These are phyloP conservation scores for Agrotis puta DNA, from an alignment of 2,888 invertebrate genomes.

Conservation along the genomic window DNA sequence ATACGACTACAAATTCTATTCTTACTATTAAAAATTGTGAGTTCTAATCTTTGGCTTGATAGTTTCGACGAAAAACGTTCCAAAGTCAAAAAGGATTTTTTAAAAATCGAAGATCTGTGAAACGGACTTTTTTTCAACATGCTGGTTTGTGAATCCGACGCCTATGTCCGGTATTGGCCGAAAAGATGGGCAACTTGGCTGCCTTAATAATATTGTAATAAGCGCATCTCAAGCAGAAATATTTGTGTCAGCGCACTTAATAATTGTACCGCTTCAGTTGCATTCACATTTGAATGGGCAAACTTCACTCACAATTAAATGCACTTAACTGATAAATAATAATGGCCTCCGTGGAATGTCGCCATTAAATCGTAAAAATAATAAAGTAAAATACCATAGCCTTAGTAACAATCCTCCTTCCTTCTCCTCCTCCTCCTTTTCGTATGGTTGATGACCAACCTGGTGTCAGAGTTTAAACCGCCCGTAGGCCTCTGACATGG, in stretches of 20 bases:
- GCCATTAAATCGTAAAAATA: slow-evolving; percentile 13
- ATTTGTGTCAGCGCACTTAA: neutral
- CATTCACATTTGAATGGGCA: neutral
- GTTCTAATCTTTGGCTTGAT: neutral
- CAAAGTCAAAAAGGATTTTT: neutral
- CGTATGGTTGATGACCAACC: too few relatives aligned
- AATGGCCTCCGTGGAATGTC: slow-evolving; percentile 17
- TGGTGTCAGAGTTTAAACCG: too few relatives aligned
- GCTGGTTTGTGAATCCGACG: too few relatives aligned
- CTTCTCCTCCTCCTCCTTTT: too few relatives aligned
- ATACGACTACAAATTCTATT: neutral
- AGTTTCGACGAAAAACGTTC: neutral
- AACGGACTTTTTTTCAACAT: neutral
- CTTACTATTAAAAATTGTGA: neutral
- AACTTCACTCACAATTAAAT: slow-evolving; percentile 23
- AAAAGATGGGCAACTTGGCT: neutral
- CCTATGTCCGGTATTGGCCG: neutral
- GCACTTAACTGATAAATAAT: slow-evolving; percentile 8
- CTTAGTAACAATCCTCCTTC: too few relatives aligned
- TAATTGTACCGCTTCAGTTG: slow-evolving; percentile 13
- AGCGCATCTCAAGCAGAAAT: neutral
- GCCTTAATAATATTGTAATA: neutral
- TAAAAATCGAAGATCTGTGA: neutral
- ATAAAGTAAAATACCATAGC: slow-evolving; percentile 6
- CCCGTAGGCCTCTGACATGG: too few relatives aligned